phyloP scores from a whole-genome alignment of 2,888 invertebrate species.

The Rutpela maculata region DNA sequence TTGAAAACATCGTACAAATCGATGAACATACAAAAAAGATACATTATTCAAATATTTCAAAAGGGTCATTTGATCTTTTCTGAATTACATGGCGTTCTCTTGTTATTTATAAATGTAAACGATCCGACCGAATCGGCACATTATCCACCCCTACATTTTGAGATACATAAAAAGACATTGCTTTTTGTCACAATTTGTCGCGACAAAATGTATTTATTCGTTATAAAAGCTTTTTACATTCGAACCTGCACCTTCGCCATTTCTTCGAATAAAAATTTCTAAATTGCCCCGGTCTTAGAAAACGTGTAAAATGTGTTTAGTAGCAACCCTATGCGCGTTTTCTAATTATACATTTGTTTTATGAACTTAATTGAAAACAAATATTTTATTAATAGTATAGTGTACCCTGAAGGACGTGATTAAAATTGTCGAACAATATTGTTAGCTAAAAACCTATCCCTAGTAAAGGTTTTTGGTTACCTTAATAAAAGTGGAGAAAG shows the following conservation, averaged over 20 bases:
- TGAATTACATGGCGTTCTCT: not conserved
- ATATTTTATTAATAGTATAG: too few relatives aligned
- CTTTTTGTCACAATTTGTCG: conserved; percentile 2
- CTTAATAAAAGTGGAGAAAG: too few relatives aligned
- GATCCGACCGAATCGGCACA: conserved; percentile 2
- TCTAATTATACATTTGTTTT: too few relatives aligned
- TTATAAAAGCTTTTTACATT: not conserved
- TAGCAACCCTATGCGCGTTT: too few relatives aligned
- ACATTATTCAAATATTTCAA: conserved; percentile 14
- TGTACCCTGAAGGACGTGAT: too few relatives aligned
- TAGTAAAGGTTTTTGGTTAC: too few relatives aligned
- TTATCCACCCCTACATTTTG: not conserved
- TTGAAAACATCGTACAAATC: not conserved
- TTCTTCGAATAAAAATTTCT: not conserved
- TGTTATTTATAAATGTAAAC: conserved; percentile 12
- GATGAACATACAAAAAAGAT: not conserved
- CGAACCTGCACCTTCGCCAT: not conserved
- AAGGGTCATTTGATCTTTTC: conserved; percentile 16
- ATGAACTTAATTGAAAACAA: too few relatives aligned
- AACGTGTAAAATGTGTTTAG: too few relatives aligned
- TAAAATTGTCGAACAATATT: too few relatives aligned
- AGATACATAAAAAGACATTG: not conserved
- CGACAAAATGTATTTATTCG: conserved; percentile 1
- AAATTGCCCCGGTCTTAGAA: too few relatives aligned
- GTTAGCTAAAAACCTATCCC: too few relatives aligned